Conservation (phyloP, 2,888 invertebrate species). For the Halictus quadricinctus region DNA sequence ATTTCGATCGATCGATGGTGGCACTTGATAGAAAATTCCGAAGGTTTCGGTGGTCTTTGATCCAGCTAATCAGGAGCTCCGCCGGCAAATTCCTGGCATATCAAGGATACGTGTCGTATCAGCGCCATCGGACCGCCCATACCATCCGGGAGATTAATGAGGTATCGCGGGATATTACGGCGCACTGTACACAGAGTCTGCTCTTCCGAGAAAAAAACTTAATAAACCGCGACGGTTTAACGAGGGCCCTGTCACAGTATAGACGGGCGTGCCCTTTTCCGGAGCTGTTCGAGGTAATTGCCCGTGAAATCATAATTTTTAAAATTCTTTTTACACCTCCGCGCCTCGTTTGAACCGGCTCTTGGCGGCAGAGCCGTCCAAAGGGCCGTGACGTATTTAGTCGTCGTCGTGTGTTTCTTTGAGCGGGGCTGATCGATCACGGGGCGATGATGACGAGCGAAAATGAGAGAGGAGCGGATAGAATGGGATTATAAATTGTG, state of each 20-base stretch:
- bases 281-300: neutral
- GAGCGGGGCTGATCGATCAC: conserved; percentile 33
- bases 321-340: neutral
- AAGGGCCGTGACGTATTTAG: conserved; percentile 11
- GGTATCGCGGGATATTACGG: neutral
- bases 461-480: conserved; percentile 45
- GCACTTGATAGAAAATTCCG: neutral
- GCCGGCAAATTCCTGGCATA: conserved; percentile 4
- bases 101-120: conserved; percentile 14
- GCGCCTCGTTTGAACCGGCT: neutral
- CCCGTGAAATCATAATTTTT: conserved; percentile 19
- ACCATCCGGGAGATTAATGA: conserved; percentile 23
- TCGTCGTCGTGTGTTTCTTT: neutral
- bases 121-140: neutral
- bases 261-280: neutral
- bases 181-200: neutral
- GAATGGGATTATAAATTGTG: conserved; percentile 52
- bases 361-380: too few species aligned
- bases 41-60: neutral
- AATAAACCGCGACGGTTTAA: conserved; percentile 4
- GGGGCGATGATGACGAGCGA: conserved; percentile 26
- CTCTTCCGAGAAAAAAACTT: conserved; percentile 3
- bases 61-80: neutral
- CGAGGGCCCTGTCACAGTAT: neutral
- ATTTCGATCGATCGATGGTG: neutral